A percentile compares a stretch with the other conserved stretches of the same genome.
phyloP scores from a whole-genome alignment of 2,113 vertebrate genomes.

The Pseudopipra pipra region DNA sequence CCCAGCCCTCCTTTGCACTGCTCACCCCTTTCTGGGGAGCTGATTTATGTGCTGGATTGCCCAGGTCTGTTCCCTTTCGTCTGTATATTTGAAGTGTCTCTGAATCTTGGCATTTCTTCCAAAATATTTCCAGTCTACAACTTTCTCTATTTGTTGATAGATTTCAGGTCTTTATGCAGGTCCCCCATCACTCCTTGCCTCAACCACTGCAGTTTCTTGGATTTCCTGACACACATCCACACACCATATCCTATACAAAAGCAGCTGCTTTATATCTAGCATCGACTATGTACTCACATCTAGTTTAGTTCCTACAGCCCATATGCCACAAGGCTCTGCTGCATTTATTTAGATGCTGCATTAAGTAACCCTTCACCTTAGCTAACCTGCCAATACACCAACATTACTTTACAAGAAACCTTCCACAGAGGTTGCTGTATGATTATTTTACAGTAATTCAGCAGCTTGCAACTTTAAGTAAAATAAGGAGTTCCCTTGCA shows the following conservation, averaged over 20 bases:
- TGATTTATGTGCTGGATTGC: not conserved
- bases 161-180: not conserved
- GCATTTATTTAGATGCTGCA: not conserved
- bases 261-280: not conserved
- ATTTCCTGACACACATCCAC: not conserved
- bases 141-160: not conserved
- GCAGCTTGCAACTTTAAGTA: not conserved
- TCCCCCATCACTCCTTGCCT: not conserved
- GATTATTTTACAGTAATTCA: not conserved
- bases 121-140: not conserved
- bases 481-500: not conserved
- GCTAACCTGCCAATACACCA: not conserved
- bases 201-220: not conserved
- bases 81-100: not conserved
- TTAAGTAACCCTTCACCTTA: not conserved
- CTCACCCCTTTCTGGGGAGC: not conserved
- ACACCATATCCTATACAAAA: not conserved
- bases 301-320: not conserved
- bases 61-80: not conserved
- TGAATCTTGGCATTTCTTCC: not conserved
- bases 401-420: not conserved
- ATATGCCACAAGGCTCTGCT: not conserved
- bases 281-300: fast-evolving
- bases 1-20: not conserved
- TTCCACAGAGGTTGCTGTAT: not conserved